Evolutionary conservation across 2,797 vertebrate species (phyloP), one percentile per base, ranked within the genome.

Genomic region (Cirrhinus mrigala): DNA sequence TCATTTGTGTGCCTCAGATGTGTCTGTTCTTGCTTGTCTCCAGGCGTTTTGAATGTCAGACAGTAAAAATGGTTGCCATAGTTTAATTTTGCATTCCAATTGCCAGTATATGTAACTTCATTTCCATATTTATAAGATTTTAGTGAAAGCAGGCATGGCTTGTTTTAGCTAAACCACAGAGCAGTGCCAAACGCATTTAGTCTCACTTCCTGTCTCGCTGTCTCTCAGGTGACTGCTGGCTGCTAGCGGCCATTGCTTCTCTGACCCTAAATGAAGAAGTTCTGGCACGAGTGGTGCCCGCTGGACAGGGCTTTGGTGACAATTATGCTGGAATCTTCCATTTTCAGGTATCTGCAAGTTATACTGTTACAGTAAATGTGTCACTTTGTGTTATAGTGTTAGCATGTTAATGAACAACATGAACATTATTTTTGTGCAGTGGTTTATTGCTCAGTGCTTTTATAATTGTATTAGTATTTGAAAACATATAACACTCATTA

Each of bases 291-390:
- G 95, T 97, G 79, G 94, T 96, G 62, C 95, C 96, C 2, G 52
- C 82, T 27, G 88, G 89, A 44, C 96, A 97, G 90, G 91, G 80
- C 74, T 97, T 97, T 83, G 92, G 92, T 82, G 37, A 93, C 46
- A 83, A 88, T 84, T 96, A 96, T 0, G 95, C 95, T 0, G 96
- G 95, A 8, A 96, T 97, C 86, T 97, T 97, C 83, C 96, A 94
- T 84, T 97, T 96, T 50, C 95, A 96, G 96, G 96, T 97, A 92
- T 60, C 27, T 68, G 16, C 1, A 29, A 12, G 46, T 60, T n/a
- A 69, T 22, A 58, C 4, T 56, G 62, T 52, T 54, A 16, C 4
- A 40, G 0, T 12, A 81, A 81, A 24, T 24, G 3, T 46, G 64
- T 24, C 79, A 66, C n/a, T 79, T 22, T 8, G 24, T 15, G n/a